Base-by-base conservation (phyloP, 1,140 invertebrate genomes). In the Pseudomyrmex dendroicus region DNA sequence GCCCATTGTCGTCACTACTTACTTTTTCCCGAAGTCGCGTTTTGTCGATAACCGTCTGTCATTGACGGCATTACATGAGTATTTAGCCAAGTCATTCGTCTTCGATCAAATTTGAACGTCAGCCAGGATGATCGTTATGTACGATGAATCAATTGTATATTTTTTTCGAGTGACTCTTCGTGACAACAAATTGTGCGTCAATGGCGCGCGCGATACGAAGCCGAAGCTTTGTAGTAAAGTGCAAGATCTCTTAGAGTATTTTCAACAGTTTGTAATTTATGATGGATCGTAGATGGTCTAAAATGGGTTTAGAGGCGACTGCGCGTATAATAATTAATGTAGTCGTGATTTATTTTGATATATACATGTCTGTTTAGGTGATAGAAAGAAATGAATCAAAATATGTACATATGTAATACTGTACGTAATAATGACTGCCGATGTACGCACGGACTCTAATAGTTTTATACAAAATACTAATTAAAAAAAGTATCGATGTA, bases 391-490 rank as follows among this genome's bases (percentile, higher is more conserved):
- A 56, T 67, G 44, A 83, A 83, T 83, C 46, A 22, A 35, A 35
- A 35, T 35, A 66, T 83, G 82, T 83, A 66, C 46, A 83, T 83
- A 83, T 70, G 20, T 80, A 83, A 77, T 12, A 52, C 50, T 52
- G 0, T 52, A 77, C 44, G 50, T 76, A 46, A 77, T 77, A 83
- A 83, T 68, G 82, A 83, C 82, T 83, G 82, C 82, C 82, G 73
- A 77, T 78, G 61, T 59, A 83, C 63, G 82, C 62, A 77, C 15
- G 46, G 25, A 78, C 3, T 56, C 59, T 66, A 56, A 56, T 87
- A 77, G 46, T 86, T 86, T 87, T 78, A 15, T 83, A 83, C 63
- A 59, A 80, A 80, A 72, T 17, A 22, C 22, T 78, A 78, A 78
- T 78, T 70, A 70, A 78, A 68, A 22, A 35, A 5, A 35, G 35